phyloP scores from a whole-genome alignment of 2,113 vertebrate species.

The Apodemus speciosus region DNA sequence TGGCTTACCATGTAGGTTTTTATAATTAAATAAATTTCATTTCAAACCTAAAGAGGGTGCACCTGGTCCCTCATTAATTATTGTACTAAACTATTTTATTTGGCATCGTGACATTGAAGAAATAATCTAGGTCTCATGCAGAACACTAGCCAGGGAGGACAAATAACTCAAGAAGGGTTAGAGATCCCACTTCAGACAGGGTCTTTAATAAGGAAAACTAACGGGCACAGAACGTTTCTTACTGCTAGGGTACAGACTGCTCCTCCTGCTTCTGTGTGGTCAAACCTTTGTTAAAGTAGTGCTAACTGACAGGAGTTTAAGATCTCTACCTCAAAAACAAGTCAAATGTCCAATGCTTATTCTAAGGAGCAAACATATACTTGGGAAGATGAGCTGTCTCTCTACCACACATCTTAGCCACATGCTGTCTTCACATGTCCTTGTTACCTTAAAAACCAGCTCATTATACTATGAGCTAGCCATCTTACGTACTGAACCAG shows the following conservation, averaged over 20 bases:
- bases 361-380: not conserved
- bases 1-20: not conserved
- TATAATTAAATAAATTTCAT: not conserved
- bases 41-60: not conserved
- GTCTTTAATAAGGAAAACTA: rapidly evolving
- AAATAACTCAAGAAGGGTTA: not conserved
- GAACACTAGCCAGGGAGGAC: not conserved
- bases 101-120: rapidly evolving
- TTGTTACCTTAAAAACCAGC: not conserved
- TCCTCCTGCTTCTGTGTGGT: not conserved
- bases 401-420: too few species aligned
- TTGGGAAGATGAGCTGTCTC: not conserved
- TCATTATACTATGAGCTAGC: rapidly evolving
- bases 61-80: not conserved
- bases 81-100: not conserved
- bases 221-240: rapidly evolving
- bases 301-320: not conserved
- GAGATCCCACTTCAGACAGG: not conserved
- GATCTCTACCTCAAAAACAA: not conserved
- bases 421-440: not conserved
- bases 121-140: not conserved
- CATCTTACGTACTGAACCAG: rapidly evolving
- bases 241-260: not conserved
- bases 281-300: too few species aligned
- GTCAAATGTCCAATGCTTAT: rapidly evolving